These are phyloP conservation scores for Lacerta agilis DNA, from an alignment of 2,797 vertebrate genomes.

Conservation along the genomic window DNA sequence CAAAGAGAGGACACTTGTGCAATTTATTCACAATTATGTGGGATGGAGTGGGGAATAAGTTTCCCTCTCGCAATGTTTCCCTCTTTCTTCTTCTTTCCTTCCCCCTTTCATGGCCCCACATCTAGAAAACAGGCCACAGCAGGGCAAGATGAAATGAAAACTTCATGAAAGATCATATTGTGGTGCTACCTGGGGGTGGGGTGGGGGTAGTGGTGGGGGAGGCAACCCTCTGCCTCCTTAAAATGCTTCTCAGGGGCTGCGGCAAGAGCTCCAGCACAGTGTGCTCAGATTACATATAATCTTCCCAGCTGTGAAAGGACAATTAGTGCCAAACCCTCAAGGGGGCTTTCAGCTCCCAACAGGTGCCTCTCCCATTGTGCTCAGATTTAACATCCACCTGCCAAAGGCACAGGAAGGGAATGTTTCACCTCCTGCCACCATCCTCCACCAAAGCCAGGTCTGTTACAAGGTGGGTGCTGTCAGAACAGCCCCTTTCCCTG, in stretches of 20 bases:
- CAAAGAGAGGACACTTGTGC: not conserved
- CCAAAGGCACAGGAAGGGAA: slow-evolving; percentile 38
- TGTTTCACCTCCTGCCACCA: slow-evolving; percentile 35
- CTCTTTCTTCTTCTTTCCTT: not conserved
- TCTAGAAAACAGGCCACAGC: not conserved
- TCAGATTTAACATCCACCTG: slow-evolving; percentile 54
- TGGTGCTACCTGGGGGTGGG: not conserved
- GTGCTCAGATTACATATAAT: slow-evolving; percentile 68
- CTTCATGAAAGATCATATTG: not conserved
- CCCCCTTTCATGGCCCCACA: not conserved
- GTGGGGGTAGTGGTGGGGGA: no score
- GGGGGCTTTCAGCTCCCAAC: slow-evolving; percentile 60
- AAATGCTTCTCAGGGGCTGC: slow-evolving; percentile 41
- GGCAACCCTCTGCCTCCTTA: not conserved
- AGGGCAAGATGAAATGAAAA: slow-evolving; percentile 9
- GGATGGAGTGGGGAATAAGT: not conserved
- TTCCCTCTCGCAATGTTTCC: not conserved
- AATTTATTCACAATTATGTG: not conserved
- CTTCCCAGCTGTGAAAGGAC: slow-evolving; percentile 63
- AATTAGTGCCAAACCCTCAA: slow-evolving; percentile 61
- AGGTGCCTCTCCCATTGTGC: slow-evolving; percentile 63
- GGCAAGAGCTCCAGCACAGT: slow-evolving; percentile 25
- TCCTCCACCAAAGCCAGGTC: not conserved
- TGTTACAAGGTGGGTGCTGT: not conserved
- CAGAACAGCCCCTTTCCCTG: not conserved